Evolutionary conservation across 2,888 invertebrate species (phyloP).

Genomic region (Crepidodera aurea): DNA sequence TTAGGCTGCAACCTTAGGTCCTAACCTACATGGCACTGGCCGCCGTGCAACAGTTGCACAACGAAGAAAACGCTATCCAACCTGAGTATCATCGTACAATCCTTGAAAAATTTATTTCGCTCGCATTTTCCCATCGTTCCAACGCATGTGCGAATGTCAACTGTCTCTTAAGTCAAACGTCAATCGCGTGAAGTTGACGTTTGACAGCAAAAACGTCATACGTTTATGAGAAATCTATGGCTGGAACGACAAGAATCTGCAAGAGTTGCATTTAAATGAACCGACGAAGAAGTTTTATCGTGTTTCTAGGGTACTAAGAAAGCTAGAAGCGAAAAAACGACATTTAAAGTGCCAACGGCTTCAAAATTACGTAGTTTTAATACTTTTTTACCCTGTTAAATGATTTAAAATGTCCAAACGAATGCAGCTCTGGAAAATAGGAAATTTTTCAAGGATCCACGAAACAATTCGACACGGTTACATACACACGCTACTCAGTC

Average conservation of each 20-base stretch:
- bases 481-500: slow-evolving; percentile 29
- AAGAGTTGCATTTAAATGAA: no score
- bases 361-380: not conserved
- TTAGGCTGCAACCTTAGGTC: slow-evolving; percentile 58
- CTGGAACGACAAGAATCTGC: no score
- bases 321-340: not conserved
- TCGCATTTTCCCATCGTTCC: no score
- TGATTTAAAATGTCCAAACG: not conserved
- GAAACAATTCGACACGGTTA: slow-evolving; percentile 33
- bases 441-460: slow-evolving; percentile 35
- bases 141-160: no score
- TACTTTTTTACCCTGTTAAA: slow-evolving; percentile 7
- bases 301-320: not conserved
- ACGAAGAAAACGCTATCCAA: slow-evolving; percentile 58
- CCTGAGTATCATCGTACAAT: slow-evolving; percentile 55
- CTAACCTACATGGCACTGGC: slow-evolving; percentile 60
- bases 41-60: slow-evolving; percentile 42
- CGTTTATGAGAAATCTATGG: no score
- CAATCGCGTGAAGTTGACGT: no score
- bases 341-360: not conserved
- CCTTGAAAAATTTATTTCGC: slow-evolving; percentile 34
- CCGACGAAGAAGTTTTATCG: not conserved
- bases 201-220: no score
- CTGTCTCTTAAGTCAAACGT: no score
- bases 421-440: not conserved